Conservation (phyloP, 2,888 invertebrate genomes). For the Harpalus rubripes region DNA sequence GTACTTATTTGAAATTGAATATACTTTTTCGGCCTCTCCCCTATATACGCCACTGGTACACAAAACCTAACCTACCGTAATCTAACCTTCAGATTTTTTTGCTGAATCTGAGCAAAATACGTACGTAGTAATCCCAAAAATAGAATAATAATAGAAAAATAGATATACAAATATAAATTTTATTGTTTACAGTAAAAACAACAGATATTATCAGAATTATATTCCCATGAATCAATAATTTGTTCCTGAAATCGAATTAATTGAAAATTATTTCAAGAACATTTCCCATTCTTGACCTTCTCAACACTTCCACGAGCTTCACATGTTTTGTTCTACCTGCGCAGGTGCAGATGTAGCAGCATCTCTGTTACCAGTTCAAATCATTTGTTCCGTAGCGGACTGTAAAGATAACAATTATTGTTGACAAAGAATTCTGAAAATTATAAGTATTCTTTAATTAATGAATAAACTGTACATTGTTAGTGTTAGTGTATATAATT, state of each 20-base stretch:
- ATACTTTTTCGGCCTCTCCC: no score
- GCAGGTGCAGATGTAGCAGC: conserved; percentile 24
- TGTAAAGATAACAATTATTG: background rate
- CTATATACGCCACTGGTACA: no score
- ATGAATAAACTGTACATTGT: background rate
- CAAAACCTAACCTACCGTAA: no score
- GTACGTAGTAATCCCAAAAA: no score
- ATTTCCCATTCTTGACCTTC: conserved; percentile 25
- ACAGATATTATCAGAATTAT: background rate
- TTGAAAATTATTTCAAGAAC: background rate
- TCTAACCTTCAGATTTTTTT: no score
- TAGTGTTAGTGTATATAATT: background rate
- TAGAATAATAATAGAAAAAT: background rate
- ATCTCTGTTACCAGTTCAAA: conserved; percentile 18
- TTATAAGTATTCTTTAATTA: background rate
- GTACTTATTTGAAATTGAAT: no score
- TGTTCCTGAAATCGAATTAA: conserved; percentile 13
- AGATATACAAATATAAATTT: background rate
- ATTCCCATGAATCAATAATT: conserved; percentile 11
- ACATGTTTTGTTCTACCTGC: conserved; percentile 16
- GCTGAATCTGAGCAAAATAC: no score
- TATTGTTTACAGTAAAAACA: background rate
- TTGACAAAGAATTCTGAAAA: background rate
- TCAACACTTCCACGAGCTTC: background rate
- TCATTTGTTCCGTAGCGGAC: background rate